phyloP scores from a whole-genome alignment of 2,888 invertebrate genomes.

The Agonopterix heracliana region DNA sequence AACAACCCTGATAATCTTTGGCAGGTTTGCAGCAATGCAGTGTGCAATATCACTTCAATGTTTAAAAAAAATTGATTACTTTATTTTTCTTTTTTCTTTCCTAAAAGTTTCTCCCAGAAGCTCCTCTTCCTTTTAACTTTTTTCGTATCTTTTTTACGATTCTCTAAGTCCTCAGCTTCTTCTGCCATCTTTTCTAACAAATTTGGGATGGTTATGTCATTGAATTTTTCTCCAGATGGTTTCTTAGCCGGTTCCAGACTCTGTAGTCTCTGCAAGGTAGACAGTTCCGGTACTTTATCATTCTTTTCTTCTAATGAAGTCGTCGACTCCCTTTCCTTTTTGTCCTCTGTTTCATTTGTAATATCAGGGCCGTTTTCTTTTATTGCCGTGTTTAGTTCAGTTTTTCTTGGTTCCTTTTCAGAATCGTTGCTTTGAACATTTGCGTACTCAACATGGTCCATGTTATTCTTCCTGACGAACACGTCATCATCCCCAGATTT shows the following conservation, averaged over 20 bases:
- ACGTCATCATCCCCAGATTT: slow-evolving; percentile 46
- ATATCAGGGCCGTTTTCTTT: slow-evolving; percentile 43
- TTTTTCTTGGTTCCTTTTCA: slow-evolving; percentile 18
- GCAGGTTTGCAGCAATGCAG: slow-evolving; percentile 49
- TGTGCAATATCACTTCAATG: slow-evolving; percentile 9
- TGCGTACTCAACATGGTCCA: slow-evolving; percentile 1
- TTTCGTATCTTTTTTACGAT: slow-evolving; percentile 40
- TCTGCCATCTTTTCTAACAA: slow-evolving; percentile 59
- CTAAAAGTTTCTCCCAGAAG: slow-evolving; percentile 65
- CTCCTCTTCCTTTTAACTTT: slow-evolving; percentile 69
- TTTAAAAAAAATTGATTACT: slow-evolving; percentile 31
- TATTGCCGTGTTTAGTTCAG: slow-evolving; percentile 22
- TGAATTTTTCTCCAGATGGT: slow-evolving; percentile 34
- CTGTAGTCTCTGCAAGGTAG: slow-evolving; percentile 41
- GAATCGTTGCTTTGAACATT: slow-evolving; percentile 15
- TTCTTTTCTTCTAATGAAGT: slow-evolving; percentile 47
- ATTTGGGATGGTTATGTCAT: slow-evolving; percentile 60
- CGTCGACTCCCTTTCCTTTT: slow-evolving; percentile 31
- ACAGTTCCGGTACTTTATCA: slow-evolving; percentile 57
- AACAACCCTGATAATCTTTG: slow-evolving; percentile 62
- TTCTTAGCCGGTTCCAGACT: slow-evolving; percentile 48
- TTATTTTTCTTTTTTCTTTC: slow-evolving; percentile 59
- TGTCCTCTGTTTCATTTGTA: slow-evolving; percentile 16
- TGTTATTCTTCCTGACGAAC: slow-evolving; percentile 41
- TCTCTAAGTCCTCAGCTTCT: slow-evolving; percentile 50